Evolutionary conservation across 2,797 vertebrate species (phyloP), one percentile per base, ranked within the genome.

Genomic region (Hirundo rustica): DNA sequence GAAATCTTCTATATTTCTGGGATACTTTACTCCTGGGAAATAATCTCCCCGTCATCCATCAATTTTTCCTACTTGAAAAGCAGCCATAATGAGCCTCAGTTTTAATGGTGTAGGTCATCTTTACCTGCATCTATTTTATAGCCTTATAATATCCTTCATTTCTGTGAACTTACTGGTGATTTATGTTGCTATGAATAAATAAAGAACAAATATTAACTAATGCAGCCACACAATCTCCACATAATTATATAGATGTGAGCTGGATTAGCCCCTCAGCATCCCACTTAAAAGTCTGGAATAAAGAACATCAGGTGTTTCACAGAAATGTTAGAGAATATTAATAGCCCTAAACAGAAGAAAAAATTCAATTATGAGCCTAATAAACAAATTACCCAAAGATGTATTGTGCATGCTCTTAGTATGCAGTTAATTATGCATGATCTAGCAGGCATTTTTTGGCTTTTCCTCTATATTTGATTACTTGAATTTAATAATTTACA

Each of bases 401-500:
- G 29, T 55, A 22, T 47, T 85, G 77, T 48, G 11, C 30, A 19
- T 53, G 29, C 60, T 54, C 32, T 30, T 87, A 51, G n/a, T 32
- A 23, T 73, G 20, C 32, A 84, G 77, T 72, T n/a, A 85, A 7
- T 95, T 89, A 45, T 89, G 32, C 34, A 55, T 55, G 60, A 60
- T 58, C 16, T n/a, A 44, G 51, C 22, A n/a, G 60, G 27, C 40
- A 29, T 73, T 92, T 84, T 92, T 85, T 85, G 81, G 13, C 30
- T 73, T 87, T 88, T 71, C 15, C 23, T 73, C 19, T 73, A 9
- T 64, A 62, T 87, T 58, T 2, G 16, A 22, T 89, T 85, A 73
- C 60, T 92, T 78, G 29, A 83, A 74, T 91, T 85, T 62, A 89
- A 64, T 87, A 82, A 91, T 89, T 93, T 89, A 58, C 23, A 25